phyloP scores from a whole-genome alignment of 1,140 invertebrate species.

The Drosophila bifasciata region DNA sequence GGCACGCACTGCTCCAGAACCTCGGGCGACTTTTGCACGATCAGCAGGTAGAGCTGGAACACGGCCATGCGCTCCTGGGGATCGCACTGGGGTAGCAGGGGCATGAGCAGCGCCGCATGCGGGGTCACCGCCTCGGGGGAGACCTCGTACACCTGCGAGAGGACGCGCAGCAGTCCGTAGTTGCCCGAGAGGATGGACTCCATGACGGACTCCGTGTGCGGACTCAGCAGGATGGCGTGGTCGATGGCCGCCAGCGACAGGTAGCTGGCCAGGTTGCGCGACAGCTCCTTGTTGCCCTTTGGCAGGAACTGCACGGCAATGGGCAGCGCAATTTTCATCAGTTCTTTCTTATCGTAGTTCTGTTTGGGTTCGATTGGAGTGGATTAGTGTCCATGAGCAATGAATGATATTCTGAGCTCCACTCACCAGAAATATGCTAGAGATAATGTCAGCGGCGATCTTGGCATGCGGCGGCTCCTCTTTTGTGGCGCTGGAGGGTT shows the following conservation, averaged over 20 bases:
- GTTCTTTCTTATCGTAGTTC: conserved; percentile 93
- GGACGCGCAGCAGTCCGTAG: conserved; percentile 92
- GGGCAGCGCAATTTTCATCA: conserved; percentile 95
- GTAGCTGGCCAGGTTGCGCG: conserved; percentile 95
- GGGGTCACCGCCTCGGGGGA: conserved; percentile 93
- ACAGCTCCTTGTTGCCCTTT: conserved; percentile 94
- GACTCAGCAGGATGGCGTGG: conserved; percentile 92
- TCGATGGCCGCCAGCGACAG: conserved; percentile 96
- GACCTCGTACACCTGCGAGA: conserved; percentile 94
- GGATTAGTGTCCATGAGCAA: neutral
- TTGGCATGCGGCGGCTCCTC: conserved; percentile 97
- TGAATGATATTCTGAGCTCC: neutral
- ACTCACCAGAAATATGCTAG: conserved; percentile 95
- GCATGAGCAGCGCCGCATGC: conserved; percentile 92
- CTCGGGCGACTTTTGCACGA: conserved; percentile 91
- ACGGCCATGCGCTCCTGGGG: conserved; percentile 92
- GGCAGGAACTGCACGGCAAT: conserved; percentile 95
- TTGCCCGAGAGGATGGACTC: conserved; percentile 94
- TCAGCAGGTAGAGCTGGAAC: conserved; percentile 91
- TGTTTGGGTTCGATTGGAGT: conserved; percentile 16
- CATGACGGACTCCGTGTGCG: conserved; percentile 95
- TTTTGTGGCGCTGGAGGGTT: conserved; percentile 89
- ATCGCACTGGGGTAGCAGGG: conserved; percentile 92
- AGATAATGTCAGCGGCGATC: conserved; percentile 96
- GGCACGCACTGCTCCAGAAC: conserved; percentile 74